phyloP scores from a whole-genome alignment of 2,113 vertebrate species.

The Sinosuthora webbiana region DNA sequence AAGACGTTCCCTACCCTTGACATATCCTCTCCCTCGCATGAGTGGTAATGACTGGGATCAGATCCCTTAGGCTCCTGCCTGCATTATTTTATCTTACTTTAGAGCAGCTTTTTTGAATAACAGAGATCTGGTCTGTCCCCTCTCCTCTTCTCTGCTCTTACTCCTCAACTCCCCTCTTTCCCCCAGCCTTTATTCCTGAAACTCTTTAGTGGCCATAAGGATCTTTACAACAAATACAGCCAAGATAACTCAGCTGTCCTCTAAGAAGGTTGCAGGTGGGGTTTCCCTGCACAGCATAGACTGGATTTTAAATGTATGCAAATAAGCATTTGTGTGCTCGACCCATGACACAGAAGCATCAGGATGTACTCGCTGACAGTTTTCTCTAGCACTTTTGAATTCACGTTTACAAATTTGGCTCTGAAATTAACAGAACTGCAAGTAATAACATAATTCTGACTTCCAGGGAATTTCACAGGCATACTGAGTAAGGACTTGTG shows the following conservation, averaged over 20 bases:
- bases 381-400: constrained; percentile 24
- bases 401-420: background rate
- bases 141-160: background rate
- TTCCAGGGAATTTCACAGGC: background rate
- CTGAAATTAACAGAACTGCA: background rate
- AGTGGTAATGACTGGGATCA: constrained; percentile 58
- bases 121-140: background rate
- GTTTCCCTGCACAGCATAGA: background rate
- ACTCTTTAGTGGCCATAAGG: background rate
- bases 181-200: background rate
- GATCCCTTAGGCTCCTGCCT: constrained; percentile 39
- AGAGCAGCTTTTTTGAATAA: background rate
- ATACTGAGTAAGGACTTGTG: background rate
- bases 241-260: background rate
- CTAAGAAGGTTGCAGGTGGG: constrained; percentile 16
- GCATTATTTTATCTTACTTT: constrained; percentile 13
- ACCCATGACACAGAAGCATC: background rate
- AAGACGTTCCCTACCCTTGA: constrained; percentile 65
- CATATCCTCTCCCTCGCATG: constrained; percentile 58
- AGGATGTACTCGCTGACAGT: background rate
- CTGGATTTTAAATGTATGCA: constrained; percentile 11
- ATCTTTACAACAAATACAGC: background rate
- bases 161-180: background rate
- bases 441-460: background rate
- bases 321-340: constrained; percentile 7